A percentile compares a stretch with the other conserved stretches of the same genome.
phyloP scores from a whole-genome alignment of 2,113 vertebrate species.

The Hemibates koningsi region DNA sequence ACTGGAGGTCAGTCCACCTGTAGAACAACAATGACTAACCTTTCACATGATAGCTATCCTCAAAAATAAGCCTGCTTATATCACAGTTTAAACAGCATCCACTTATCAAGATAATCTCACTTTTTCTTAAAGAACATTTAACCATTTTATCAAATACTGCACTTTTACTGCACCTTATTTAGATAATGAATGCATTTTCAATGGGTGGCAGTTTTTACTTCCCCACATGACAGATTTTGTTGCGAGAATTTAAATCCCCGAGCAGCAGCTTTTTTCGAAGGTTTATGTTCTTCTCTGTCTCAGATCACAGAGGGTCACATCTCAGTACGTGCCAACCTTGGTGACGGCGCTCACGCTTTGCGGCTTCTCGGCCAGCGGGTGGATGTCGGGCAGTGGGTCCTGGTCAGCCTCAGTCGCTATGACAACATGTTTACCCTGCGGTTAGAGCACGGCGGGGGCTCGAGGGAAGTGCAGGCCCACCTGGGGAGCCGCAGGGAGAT shows the following conservation, averaged over 20 bases:
- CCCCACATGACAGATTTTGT: not conserved
- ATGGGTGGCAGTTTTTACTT: not conserved
- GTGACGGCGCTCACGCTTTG: slow-evolving; percentile 67
- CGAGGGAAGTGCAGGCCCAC: slow-evolving; percentile 69
- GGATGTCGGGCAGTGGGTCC: slow-evolving; percentile 82
- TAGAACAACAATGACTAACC: not conserved
- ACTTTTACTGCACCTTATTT: not conserved
- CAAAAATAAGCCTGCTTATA: not conserved
- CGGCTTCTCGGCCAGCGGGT: slow-evolving; percentile 66
- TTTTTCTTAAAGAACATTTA: not conserved
- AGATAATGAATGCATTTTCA: not conserved
- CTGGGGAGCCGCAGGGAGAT: slow-evolving; percentile 70
- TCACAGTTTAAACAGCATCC: not conserved
- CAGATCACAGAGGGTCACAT: slow-evolving; percentile 78
- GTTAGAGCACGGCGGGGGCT: slow-evolving; percentile 78
- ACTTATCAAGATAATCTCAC: not conserved
- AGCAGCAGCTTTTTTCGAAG: accelerated
- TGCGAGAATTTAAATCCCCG: not conserved
- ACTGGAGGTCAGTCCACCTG: slow-evolving; percentile 70
- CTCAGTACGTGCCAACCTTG: slow-evolving; percentile 71
- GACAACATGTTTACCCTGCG: slow-evolving; percentile 78
- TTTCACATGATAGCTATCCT: not conserved
- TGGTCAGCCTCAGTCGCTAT: slow-evolving; percentile 74
- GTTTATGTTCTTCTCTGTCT: not conserved
- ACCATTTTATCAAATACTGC: not conserved